A percentile compares a stretch with the other conserved stretches of the same genome.
These are phyloP conservation scores for Sturnus vulgaris DNA, from an alignment of 2,113 vertebrate species.

Conservation along the genomic window DNA sequence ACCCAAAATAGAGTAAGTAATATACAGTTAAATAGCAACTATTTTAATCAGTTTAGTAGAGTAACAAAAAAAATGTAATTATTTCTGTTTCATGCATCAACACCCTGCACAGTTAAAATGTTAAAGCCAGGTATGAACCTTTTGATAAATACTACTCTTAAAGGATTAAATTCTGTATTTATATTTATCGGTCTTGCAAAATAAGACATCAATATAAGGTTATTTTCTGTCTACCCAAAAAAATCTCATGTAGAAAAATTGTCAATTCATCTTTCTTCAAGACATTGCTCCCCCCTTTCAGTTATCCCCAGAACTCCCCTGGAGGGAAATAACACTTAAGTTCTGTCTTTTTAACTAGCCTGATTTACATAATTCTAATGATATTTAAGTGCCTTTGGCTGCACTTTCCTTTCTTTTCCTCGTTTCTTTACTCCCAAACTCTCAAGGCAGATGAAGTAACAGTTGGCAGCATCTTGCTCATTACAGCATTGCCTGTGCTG, in stretches of 20 bases:
- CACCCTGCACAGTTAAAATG: neutral
- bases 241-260: slow-evolving; percentile 29
- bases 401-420: slow-evolving; percentile 5
- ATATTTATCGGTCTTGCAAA: neutral
- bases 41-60: neutral
- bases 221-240: neutral
- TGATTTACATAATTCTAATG: slow-evolving; percentile 48
- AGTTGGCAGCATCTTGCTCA: slow-evolving; percentile 9
- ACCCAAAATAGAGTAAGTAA: neutral
- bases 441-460: slow-evolving; percentile 37
- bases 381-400: slow-evolving; percentile 41
- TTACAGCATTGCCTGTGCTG: neutral
- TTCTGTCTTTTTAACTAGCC: slow-evolving; percentile 38
- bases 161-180: neutral
- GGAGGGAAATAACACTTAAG: slow-evolving; percentile 43
- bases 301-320: slow-evolving; percentile 44
- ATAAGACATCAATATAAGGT: neutral
- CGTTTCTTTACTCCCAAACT: neutral
- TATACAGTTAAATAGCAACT: neutral
- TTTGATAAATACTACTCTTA: neutral
- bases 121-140: neutral
- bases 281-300: neutral
- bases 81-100: neutral
- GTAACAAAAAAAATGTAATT: neutral
- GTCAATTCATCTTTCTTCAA: slow-evolving; percentile 20